These are phyloP conservation scores for Rhabdomys pumilio DNA, from an alignment of 2,797 vertebrate genomes.

Conservation along the genomic window DNA sequence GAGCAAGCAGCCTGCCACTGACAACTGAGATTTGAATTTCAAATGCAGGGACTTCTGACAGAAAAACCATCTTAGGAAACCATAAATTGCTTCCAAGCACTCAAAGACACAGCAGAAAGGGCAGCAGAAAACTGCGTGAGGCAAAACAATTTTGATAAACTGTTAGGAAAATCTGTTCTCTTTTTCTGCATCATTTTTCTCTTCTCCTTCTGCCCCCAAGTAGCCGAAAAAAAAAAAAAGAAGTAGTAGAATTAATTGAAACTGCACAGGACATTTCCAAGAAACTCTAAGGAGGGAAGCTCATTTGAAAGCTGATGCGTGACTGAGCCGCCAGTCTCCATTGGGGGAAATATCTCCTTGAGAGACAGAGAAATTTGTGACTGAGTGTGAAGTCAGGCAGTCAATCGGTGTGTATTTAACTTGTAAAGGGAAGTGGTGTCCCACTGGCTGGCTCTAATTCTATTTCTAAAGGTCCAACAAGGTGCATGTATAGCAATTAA, in stretches of 20 bases:
- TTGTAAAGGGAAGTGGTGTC: constrained; percentile 44
- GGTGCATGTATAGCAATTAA: not conserved
- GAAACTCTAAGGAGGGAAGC: constrained; percentile 51
- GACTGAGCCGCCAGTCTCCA: constrained; percentile 6
- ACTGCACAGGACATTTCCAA: constrained; percentile 29
- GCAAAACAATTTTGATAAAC: constrained; percentile 82
- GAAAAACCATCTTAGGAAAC: constrained; percentile 72
- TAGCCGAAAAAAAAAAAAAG: constrained; percentile 41
- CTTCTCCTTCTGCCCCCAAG: not conserved
- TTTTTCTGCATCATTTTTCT: not conserved
- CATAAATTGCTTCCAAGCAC: constrained; percentile 80
- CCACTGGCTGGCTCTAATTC: not conserved
- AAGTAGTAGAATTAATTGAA: constrained; percentile 76
- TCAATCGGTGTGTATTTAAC: not conserved
- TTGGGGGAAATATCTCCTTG: not conserved
- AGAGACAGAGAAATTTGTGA: constrained; percentile 20
- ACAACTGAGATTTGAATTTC: constrained; percentile 84
- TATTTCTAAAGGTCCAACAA: not conserved
- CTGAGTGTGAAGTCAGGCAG: constrained; percentile 33
- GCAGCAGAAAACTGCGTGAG: constrained; percentile 69
- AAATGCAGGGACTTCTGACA: constrained; percentile 78
- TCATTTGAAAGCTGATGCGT: constrained; percentile 41
- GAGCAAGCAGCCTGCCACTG: constrained; percentile 70
- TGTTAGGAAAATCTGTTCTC: constrained; percentile 71
- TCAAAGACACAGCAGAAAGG: constrained; percentile 79